A percentile compares a stretch with the other conserved stretches of the same genome.
phyloP scores from a whole-genome alignment of 2,797 vertebrate species.

The Steatocranus sp. region DNA sequence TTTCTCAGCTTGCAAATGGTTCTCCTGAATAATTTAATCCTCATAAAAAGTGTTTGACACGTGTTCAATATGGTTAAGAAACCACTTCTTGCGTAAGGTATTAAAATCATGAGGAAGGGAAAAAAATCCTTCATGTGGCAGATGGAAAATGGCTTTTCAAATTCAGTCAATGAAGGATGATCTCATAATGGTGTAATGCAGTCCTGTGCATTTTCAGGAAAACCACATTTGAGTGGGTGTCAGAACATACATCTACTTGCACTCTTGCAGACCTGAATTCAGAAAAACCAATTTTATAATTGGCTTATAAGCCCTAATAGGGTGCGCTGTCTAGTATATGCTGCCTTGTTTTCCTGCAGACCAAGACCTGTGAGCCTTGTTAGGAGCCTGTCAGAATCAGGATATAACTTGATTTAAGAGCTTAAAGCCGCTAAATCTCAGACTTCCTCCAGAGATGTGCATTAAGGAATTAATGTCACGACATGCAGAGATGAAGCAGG shows the following conservation, averaged over 20 bases:
- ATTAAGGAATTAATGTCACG: slow-evolving; percentile 56
- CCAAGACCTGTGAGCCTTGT: not conserved
- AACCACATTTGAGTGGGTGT: slow-evolving; percentile 7
- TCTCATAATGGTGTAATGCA: slow-evolving; percentile 51
- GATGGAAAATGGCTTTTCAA: slow-evolving; percentile 30
- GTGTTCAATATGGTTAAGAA: slow-evolving; percentile 45
- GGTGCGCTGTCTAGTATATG: not conserved
- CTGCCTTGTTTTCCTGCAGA: not conserved
- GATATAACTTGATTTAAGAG: slow-evolving; percentile 41
- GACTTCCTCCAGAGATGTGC: slow-evolving; percentile 33
- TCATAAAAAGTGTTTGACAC: slow-evolving; percentile 66
- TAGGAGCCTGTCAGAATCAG: slow-evolving; percentile 32
- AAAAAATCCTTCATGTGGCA: slow-evolving; percentile 6
- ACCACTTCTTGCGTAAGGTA: slow-evolving; percentile 22
- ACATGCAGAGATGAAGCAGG: slow-evolving; percentile 7
- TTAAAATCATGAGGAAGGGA: slow-evolving; percentile 11
- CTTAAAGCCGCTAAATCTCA: slow-evolving; percentile 19
- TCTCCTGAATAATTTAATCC: slow-evolving; percentile 73
- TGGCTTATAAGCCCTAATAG: slow-evolving; percentile 1
- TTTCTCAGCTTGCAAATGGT: slow-evolving; percentile 44
- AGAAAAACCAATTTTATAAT: not conserved
- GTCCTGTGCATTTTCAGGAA: slow-evolving; percentile 32
- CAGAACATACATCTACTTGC: not conserved
- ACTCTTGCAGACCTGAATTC: slow-evolving; percentile 15
- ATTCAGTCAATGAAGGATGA: slow-evolving; percentile 35